Base-by-base conservation (phyloP, 2,888 invertebrate species). In the Orchesellides sinensis region DNA sequence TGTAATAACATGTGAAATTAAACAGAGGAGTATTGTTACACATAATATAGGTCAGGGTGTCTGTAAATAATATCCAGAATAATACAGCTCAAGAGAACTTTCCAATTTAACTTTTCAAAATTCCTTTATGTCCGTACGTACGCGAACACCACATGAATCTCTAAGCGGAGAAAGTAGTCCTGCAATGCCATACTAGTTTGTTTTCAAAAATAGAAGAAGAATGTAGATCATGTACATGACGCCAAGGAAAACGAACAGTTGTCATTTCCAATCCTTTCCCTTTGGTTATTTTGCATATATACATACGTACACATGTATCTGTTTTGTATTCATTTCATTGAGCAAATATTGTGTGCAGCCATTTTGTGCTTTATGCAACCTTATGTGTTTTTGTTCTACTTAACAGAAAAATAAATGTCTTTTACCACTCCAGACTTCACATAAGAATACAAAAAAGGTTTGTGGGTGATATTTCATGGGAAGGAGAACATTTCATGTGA, bases 321-420 rank as follows among this genome's bases (percentile, higher is more conserved):
- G 21, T n/a, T 52, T 52, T 52, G 52, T 52, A 52, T 52, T 52
- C 52, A 52, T 52, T 52, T 23, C 52, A 52, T 5, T 6, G 5
- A 19, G 21, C 6, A 52, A 47, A 47, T 35, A 47, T 6, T 3
- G 52, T 23, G 21, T 52, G 52, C 21, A 52, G 4, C 3, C 4
- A n/a, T 14, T 8, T 12, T 35, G 35, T 35, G 35, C 12, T 8
- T 5, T 35, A 35, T 35, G 12, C 6, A 47, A 47, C 12, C 8
- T 4, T 17, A 47, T 47, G 47, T 47, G 47, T 47, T n/a, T n/a
- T n/a, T n/a, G n/a, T 12, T 47, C 5, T 35, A 12, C 35, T 35
- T 12, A 35, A 35, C 47, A 10, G 3, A 4, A 47, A 47, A 47
- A 47, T 47, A 47, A 47, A 47, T 47, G 47, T 17, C n/a, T 47